Conservation (phyloP, 2,113 vertebrate species). For the Podarcis muralis region DNA sequence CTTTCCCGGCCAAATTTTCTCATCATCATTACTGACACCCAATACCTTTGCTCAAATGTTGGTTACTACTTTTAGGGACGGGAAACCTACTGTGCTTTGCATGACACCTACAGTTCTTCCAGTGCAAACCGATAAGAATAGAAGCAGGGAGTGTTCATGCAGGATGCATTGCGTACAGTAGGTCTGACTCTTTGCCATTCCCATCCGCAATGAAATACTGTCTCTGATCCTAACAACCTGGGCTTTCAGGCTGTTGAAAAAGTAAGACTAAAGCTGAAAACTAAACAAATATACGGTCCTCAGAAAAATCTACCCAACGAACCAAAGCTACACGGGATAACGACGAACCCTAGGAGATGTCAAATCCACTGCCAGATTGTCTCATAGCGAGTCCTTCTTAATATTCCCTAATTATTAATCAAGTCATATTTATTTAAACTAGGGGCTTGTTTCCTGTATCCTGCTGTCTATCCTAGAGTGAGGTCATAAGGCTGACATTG, state of each 20-base stretch:
- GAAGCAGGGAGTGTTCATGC: not conserved
- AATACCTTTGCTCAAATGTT: constrained; percentile 44
- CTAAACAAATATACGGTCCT: not conserved
- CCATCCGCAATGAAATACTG: not conserved
- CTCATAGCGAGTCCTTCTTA: not conserved
- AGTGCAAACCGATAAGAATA: not conserved
- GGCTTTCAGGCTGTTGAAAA: not conserved
- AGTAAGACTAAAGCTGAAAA: not conserved
- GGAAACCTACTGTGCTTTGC: constrained; percentile 27
- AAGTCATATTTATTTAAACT: not conserved
- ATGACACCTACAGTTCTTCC: not conserved
- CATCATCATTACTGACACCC: constrained; percentile 46
- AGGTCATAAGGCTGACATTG: constrained; percentile 1
- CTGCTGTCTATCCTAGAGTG: not conserved
- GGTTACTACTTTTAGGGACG: constrained; percentile 53
- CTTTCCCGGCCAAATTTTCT: constrained; percentile 56
- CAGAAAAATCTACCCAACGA: not conserved
- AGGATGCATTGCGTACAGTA: not conserved
- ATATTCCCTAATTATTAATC: constrained; percentile 25
- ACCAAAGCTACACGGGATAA: not conserved
- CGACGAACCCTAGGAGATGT: not conserved
- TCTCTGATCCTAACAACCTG: not conserved
- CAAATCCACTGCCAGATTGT: not conserved
- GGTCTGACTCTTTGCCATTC: not conserved
- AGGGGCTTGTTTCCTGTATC: constrained; percentile 11